phyloP scores from a whole-genome alignment of 2,797 vertebrate genomes.

The Naso thynnoides region DNA sequence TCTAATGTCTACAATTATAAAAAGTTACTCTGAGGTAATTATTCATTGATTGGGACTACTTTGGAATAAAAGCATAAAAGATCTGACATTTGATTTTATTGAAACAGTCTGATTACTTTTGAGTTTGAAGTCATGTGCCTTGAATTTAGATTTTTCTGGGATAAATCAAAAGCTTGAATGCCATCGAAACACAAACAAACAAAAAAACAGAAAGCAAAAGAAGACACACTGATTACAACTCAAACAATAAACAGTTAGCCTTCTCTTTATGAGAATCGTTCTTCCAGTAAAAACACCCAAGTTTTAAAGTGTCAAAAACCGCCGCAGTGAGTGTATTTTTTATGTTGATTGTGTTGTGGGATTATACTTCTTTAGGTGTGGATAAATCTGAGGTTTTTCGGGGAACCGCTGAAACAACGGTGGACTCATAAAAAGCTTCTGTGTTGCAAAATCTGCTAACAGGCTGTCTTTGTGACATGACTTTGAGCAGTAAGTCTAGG shows the following conservation, averaged over 20 bases:
- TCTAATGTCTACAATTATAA: too few species aligned
- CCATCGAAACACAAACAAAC: background rate
- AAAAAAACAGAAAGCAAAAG: background rate
- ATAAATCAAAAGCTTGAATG: background rate
- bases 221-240: background rate
- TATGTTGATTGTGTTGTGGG: background rate
- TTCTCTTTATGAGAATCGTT: background rate
- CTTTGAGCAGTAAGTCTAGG: conserved; percentile 76
- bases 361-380: background rate
- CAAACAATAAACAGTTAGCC: background rate
- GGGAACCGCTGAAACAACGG: conserved; percentile 44
- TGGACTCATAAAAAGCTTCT: conserved; percentile 30
- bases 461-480: conserved; percentile 60
- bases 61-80: background rate
- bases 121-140: background rate
- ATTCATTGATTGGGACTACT: background rate
- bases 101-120: background rate
- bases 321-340: too few species aligned
- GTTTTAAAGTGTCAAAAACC: background rate
- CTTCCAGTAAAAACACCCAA: background rate
- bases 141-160: background rate
- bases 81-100: background rate
- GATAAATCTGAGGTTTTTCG: conserved; percentile 4
- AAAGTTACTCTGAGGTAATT: too few species aligned
- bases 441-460: conserved; percentile 66